Conservation (phyloP, 2,888 invertebrate species). For the Dolomedes plantarius region DNA sequence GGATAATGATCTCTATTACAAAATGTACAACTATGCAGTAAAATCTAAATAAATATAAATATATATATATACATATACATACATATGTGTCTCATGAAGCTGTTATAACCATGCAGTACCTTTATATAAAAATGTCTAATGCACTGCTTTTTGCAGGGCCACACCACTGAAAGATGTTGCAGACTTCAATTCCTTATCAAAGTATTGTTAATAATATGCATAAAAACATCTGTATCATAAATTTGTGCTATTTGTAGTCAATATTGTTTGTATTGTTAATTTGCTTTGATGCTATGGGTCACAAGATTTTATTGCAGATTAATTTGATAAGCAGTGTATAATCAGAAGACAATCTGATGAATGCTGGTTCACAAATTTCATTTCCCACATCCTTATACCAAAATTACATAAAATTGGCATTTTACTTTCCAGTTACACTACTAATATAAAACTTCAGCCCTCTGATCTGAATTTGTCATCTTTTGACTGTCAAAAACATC, state of each 20-base stretch:
- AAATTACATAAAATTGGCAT: no score
- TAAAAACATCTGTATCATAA: slow-evolving; percentile 45
- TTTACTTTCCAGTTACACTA: no score
- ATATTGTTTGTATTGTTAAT: slow-evolving; percentile 47
- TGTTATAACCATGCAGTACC: slow-evolving; percentile 65
- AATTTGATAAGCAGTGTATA: not conserved
- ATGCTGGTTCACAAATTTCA: not conserved
- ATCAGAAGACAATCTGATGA: slow-evolving; percentile 19
- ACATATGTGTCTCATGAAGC: slow-evolving; percentile 34
- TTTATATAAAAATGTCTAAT: slow-evolving; percentile 54
- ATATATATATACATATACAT: slow-evolving; percentile 52
- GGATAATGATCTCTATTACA: slow-evolving; percentile 58
- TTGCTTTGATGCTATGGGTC: slow-evolving; percentile 16
- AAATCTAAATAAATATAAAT: no score
- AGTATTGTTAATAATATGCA: slow-evolving; percentile 66
- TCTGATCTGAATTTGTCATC: not conserved
- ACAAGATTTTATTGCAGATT: not conserved
- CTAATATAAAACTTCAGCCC: no score
- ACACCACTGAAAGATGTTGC: slow-evolving; percentile 54
- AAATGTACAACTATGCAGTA: slow-evolving; percentile 58
- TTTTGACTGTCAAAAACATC: not conserved
- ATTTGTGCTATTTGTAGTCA: slow-evolving; percentile 65
- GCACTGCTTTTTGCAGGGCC: slow-evolving; percentile 63
- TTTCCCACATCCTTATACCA: no score
- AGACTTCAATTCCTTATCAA: slow-evolving; percentile 70